Percentiles rank a stretch among this genome's conserved stretches.
phyloP scores from a whole-genome alignment of 2,797 vertebrate genomes.

The Helarctos malayanus region DNA sequence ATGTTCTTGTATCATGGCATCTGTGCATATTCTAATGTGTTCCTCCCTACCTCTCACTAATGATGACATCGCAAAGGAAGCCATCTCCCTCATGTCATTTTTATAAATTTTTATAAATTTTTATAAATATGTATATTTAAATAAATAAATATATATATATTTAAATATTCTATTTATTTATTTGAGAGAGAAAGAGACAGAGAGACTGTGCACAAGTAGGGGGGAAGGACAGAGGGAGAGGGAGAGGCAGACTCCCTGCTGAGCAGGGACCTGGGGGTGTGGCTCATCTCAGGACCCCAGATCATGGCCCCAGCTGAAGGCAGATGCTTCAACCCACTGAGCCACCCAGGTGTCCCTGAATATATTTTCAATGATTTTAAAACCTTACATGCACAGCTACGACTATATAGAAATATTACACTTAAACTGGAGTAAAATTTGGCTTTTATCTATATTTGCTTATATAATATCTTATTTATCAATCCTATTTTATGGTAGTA shows the following conservation, averaged over 20 bases:
- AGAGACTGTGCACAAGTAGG: not conserved
- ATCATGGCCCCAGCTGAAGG: not conserved
- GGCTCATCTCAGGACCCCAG: not conserved
- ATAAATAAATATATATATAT: not conserved
- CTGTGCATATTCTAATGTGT: not conserved
- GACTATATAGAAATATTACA: not conserved
- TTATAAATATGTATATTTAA: not conserved
- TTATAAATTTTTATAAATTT: not conserved
- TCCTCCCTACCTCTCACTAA: not conserved
- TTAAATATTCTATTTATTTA: not conserved
- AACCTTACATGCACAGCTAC: not conserved
- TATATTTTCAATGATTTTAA: conserved; percentile 2
- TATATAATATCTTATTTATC: conserved; percentile 39
- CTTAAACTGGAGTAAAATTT: not conserved
- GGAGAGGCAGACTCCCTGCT: not conserved
- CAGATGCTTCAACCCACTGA: not conserved
- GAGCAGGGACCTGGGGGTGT: not conserved
- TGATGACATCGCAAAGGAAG: not conserved
- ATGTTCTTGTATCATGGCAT: not conserved
- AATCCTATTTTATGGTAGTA: not conserved
- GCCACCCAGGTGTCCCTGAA: not conserved
- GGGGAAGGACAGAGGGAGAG: not conserved
- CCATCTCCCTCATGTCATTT: conserved; percentile 1
- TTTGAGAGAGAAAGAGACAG: not conserved
- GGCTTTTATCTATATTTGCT: not conserved